Evolutionary conservation across 2,797 vertebrate genomes (phyloP).

Genomic region (Muscicapa comitata): DNA sequence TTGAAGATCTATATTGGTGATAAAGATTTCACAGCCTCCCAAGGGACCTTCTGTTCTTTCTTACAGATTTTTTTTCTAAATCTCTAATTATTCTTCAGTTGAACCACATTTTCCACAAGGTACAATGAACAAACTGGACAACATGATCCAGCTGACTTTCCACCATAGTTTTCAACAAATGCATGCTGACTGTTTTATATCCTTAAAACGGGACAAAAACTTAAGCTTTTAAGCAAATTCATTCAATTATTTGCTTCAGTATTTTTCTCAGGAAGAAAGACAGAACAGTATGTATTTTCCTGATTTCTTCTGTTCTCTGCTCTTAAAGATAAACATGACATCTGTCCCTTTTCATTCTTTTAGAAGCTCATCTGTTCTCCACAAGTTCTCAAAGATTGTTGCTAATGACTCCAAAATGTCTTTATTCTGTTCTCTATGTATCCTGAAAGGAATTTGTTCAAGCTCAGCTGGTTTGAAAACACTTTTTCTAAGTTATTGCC

Average conservation of each 20-base stretch:
- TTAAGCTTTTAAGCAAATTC: not conserved
- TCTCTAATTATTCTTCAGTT: constrained; percentile 69
- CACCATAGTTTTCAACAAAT: not conserved
- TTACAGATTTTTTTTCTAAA: constrained; percentile 61
- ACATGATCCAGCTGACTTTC: constrained; percentile 16
- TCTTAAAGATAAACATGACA: not conserved
- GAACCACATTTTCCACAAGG: constrained; percentile 59
- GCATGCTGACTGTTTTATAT: not conserved
- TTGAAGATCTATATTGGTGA: constrained; percentile 70
- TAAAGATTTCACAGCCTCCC: constrained; percentile 70
- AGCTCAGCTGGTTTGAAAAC: not conserved
- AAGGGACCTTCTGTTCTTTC: constrained; percentile 67
- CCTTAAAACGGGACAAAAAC: not conserved
- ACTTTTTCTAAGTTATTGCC: not conserved
- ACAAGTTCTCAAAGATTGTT: not conserved
- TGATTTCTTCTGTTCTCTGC: constrained; percentile 5
- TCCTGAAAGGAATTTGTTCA: not conserved
- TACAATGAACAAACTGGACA: constrained; percentile 53
- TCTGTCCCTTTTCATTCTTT: constrained; percentile 19
- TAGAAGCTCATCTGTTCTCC: constrained; percentile 2
- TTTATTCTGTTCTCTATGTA: not conserved
- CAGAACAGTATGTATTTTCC: not conserved
- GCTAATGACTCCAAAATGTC: not conserved
- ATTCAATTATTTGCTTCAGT: not conserved
- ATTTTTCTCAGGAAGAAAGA: constrained; percentile 10